Evolutionary conservation across 1,140 invertebrate species (phyloP).

Genomic region (Diachasma alloeum): DNA sequence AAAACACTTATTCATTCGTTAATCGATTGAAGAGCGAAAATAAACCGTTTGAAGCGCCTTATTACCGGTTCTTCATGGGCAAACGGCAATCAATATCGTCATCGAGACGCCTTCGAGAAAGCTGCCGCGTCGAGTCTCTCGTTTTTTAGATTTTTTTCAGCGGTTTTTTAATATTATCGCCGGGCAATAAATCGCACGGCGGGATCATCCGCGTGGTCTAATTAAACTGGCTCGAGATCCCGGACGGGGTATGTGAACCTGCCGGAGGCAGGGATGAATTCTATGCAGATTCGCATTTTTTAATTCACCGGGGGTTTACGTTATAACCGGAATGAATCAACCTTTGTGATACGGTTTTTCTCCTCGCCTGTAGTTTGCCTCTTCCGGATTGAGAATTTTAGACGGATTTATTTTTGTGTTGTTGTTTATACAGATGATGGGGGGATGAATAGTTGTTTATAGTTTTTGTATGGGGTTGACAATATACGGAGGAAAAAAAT

Average conservation of each 20-base stretch:
- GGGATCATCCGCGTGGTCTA: constrained; percentile 3
- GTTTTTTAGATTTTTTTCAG: neutral
- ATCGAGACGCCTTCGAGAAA: neutral
- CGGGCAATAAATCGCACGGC: neutral
- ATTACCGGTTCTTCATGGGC: neutral
- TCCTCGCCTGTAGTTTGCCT: neutral
- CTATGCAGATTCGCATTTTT: constrained; percentile 1
- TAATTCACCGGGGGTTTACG: neutral
- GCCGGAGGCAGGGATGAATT: neutral
- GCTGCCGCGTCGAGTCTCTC: neutral
- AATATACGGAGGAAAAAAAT: too few relatives aligned
- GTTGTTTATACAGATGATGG: too few relatives aligned
- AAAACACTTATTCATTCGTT: neutral
- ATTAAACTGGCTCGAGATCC: neutral
- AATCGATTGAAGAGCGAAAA: neutral
- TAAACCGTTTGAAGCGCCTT: neutral
- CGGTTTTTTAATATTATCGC: neutral
- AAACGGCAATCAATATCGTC: neutral
- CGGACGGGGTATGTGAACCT: neutral
- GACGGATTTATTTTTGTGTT: too few relatives aligned
- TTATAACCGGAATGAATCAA: neutral
- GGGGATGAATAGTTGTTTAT: too few relatives aligned
- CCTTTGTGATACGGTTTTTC: neutral
- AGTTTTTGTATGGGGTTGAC: too few relatives aligned
- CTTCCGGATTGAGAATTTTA: neutral